Conservation (phyloP, 2,888 invertebrate species). For the Leptothorax acervorum region DNA sequence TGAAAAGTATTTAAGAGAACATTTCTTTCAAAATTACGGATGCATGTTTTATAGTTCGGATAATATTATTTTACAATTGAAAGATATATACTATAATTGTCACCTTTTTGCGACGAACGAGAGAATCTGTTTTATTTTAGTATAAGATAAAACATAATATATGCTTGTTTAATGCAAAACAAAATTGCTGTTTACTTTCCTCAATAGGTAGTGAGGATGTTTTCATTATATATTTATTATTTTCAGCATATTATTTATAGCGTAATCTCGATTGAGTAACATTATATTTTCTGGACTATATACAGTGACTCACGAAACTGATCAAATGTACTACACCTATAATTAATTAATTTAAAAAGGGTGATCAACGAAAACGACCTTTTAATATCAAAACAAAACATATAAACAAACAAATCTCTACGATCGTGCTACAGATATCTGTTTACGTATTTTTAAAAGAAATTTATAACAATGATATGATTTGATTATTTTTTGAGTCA, state of each 20-base stretch:
- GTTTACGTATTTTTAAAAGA: too few species aligned
- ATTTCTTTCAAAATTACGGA: neutral
- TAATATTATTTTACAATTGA: conserved; percentile 3
- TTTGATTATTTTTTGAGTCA: too few species aligned
- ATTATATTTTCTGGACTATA: neutral
- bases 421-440: too few species aligned
- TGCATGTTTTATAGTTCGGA: neutral
- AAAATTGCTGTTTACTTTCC: neutral
- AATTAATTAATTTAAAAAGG: too few species aligned
- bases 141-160: neutral
- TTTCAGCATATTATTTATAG: neutral
- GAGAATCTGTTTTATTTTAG: neutral
- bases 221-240: neutral
- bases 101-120: neutral
- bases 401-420: too few species aligned
- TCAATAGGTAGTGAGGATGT: neutral
- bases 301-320: too few species aligned
- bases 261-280: neutral
- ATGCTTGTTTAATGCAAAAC: neutral
- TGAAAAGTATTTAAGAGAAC: neutral
- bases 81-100: neutral
- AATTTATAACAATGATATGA: too few species aligned
- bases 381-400: too few species aligned
- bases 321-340: too few species aligned
- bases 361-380: too few species aligned